These are phyloP conservation scores for Synchiropus splendidus DNA, from an alignment of 2,113 vertebrate genomes.

Conservation along the genomic window DNA sequence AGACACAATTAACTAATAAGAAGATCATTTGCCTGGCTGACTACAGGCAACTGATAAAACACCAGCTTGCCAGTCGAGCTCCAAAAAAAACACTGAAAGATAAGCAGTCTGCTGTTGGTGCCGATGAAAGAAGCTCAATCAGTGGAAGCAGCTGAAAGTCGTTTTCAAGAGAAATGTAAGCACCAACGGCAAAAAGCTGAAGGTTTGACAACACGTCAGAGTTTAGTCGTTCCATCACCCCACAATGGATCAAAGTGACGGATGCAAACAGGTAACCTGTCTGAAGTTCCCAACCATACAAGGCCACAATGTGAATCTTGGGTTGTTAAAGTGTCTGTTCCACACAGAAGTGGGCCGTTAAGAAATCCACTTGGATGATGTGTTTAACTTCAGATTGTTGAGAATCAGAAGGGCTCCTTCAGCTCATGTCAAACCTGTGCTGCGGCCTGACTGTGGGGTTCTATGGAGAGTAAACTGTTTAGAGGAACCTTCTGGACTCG, in stretches of 20 bases:
- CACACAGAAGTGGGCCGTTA: slow-evolving; percentile 23
- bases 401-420: too few relatives aligned
- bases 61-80: slow-evolving; percentile 19
- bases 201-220: slow-evolving; percentile 8
- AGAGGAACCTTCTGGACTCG: slow-evolving; percentile 1
- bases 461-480: slow-evolving; percentile 31
- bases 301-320: slow-evolving; percentile 24
- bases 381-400: slow-evolving; percentile 15
- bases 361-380: slow-evolving; percentile 13
- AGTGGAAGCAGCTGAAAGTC: too few relatives aligned
- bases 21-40: slow-evolving; percentile 31
- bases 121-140: too few relatives aligned
- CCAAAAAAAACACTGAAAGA: slow-evolving; percentile 26
- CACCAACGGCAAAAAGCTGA: too few relatives aligned
- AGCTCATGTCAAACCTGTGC: too few relatives aligned
- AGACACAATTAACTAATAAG: slow-evolving; percentile 46
- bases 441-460: slow-evolving; percentile 12
- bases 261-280: slow-evolving; percentile 1
- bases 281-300: slow-evolving; percentile 33
- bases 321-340: slow-evolving; percentile 23
- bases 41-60: slow-evolving; percentile 30
- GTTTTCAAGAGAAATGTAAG: too few relatives aligned
- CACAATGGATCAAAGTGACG: slow-evolving; percentile 18
- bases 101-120: too few relatives aligned
- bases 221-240: slow-evolving; percentile 16